These are phyloP conservation scores for Onychomys torridus DNA, from an alignment of 2,797 vertebrate genomes.

Conservation along the genomic window DNA sequence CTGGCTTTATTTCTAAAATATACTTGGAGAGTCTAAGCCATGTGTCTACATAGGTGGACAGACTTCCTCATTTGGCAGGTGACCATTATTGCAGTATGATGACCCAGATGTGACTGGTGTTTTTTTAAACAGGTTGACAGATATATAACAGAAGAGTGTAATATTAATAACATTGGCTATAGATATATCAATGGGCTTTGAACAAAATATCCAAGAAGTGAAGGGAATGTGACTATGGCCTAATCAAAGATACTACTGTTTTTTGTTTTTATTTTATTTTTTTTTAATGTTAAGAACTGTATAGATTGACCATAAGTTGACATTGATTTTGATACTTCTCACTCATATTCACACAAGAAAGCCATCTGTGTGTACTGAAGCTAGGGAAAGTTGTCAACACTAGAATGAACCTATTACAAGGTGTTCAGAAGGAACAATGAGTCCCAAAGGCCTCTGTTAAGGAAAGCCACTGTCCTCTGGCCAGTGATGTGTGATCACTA, in stretches of 20 bases:
- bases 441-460: not conserved
- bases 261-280: too few species aligned
- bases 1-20: not conserved
- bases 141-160: not conserved
- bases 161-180: not conserved
- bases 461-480: not conserved
- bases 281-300: constrained; percentile 3
- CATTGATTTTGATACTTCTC: not conserved
- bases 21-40: not conserved
- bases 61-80: not conserved
- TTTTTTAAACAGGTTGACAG: not conserved
- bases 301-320: not conserved
- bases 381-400: not conserved
- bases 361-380: not conserved
- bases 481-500: not conserved
- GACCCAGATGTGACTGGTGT: not conserved
- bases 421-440: not conserved
- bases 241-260: too few species aligned
- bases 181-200: not conserved
- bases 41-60: not conserved
- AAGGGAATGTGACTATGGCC: not conserved
- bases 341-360: not conserved
- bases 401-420: not conserved
- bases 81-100: not conserved
- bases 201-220: not conserved